Percentiles rank a stretch among this genome's conserved stretches.
Conservation (phyloP, 1,140 invertebrate species). For the Drosophila nigromelanica region DNA sequence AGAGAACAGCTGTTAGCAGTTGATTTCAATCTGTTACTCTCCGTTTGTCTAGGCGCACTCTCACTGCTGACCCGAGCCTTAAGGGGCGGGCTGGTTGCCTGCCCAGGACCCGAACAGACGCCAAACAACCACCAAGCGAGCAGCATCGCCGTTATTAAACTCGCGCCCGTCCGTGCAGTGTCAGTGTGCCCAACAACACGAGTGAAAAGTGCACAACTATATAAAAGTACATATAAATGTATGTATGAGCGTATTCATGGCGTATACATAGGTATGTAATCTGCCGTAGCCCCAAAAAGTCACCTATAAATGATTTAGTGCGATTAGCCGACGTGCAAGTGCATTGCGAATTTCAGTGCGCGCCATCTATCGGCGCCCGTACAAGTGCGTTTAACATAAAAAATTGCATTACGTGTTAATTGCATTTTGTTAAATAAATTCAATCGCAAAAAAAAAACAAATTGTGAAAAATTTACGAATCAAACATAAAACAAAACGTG, state of each 20-base stretch:
- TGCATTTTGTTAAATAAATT: conserved; percentile 41
- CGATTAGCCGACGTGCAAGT: conserved; percentile 50
- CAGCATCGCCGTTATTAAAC: conserved; percentile 44
- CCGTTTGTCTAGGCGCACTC: conserved; percentile 33
- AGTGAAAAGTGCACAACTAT: conserved; percentile 45
- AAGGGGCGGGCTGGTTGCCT: conserved; percentile 11
- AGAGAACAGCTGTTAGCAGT: conserved; percentile 3
- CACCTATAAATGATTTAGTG: conserved; percentile 61
- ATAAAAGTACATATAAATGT: conserved; percentile 21
- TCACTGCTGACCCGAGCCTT: conserved; percentile 20
- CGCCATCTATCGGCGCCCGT: conserved; percentile 25
- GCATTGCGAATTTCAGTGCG: conserved; percentile 36
- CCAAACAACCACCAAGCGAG: conserved; percentile 59
- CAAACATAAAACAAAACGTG: background rate
- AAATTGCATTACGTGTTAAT: conserved; percentile 68
- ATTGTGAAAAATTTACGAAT: conserved; percentile 5
- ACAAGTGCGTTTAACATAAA: conserved; percentile 56
- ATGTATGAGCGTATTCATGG: conserved; percentile 23
- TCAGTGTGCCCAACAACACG: conserved; percentile 27
- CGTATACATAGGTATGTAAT: conserved; percentile 12
- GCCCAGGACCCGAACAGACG: conserved; percentile 52
- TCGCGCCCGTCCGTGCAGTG: conserved; percentile 22
- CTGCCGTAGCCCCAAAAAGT: conserved; percentile 42
- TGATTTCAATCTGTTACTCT: conserved; percentile 10
- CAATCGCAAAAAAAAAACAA: conserved; percentile 12